Conservation (phyloP, 2,113 vertebrate species). For the Heteronetta atricapilla region DNA sequence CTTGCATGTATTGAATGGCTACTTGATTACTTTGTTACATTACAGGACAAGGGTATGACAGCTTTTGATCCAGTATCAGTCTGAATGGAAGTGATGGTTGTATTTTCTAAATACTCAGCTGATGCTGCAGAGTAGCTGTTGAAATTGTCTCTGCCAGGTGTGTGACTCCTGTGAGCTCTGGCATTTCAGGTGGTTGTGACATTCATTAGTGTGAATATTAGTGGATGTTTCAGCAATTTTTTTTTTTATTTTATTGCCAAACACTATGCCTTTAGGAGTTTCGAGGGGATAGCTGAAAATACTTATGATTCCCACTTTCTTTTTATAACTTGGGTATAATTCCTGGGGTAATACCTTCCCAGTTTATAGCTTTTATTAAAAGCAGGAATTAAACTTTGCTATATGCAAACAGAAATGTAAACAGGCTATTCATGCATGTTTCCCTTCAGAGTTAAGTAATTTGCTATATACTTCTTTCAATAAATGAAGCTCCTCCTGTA, state of each 20-base stretch:
- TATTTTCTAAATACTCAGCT: not conserved
- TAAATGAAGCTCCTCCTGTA: not conserved
- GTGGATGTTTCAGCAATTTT: not conserved
- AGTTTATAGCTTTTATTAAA: not conserved
- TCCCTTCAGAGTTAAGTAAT: not conserved
- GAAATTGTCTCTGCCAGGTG: not conserved
- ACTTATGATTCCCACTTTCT: not conserved
- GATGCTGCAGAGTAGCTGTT: not conserved
- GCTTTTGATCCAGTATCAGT: not conserved
- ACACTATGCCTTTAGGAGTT: not conserved
- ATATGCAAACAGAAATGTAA: not conserved
- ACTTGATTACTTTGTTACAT: not conserved
- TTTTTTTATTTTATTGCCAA: not conserved
- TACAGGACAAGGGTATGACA: not conserved
- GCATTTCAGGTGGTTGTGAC: conserved; percentile 1
- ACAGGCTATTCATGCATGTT: not conserved
- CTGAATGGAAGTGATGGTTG: not conserved
- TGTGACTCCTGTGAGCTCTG: not conserved
- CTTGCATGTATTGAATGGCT: not conserved
- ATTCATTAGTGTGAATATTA: not conserved
- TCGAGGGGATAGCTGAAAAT: not conserved
- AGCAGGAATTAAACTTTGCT: not conserved
- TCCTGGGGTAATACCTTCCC: not conserved
- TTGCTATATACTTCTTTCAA: not conserved
- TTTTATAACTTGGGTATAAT: not conserved